These are phyloP conservation scores for Sandelia bainsii DNA, from an alignment of 2,797 vertebrate genomes.

Conservation along the genomic window DNA sequence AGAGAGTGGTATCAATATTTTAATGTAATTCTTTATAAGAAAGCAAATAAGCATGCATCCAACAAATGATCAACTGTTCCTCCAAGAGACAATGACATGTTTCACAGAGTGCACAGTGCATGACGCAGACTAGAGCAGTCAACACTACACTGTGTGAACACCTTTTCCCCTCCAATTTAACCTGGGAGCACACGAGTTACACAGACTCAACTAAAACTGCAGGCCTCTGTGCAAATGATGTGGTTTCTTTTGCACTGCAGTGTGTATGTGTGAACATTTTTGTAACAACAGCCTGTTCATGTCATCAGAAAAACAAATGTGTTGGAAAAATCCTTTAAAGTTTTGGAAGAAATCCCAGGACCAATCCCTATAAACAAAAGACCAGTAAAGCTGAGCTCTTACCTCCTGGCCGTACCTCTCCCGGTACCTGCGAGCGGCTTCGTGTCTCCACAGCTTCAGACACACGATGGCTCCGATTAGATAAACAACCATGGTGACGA, in stretches of 20 bases:
- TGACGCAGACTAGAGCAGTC: too few relatives aligned
- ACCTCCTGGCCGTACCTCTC: constrained; percentile 89
- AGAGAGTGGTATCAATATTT: too few relatives aligned
- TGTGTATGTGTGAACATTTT: background rate
- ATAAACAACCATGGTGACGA: constrained; percentile 90
- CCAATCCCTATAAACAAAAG: too few relatives aligned
- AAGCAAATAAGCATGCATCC: too few relatives aligned
- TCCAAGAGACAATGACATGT: too few relatives aligned
- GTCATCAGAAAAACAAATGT: background rate
- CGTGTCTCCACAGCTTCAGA: constrained; percentile 95
- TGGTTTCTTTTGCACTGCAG: constrained; percentile 3
- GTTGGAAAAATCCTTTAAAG: background rate
- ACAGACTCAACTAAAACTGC: background rate
- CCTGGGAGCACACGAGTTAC: too few relatives aligned
- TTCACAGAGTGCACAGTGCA: too few relatives aligned
- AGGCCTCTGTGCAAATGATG: too few relatives aligned
- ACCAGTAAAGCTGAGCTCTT: constrained; percentile 33
- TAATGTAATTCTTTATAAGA: too few relatives aligned
- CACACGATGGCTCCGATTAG: constrained; percentile 90
- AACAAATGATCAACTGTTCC: too few relatives aligned
- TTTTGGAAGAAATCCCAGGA: background rate
- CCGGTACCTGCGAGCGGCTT: constrained; percentile 85
- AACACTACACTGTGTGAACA: background rate
- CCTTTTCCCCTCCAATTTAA: background rate
- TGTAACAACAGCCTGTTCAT: background rate